phyloP scores from a whole-genome alignment of 2,797 vertebrate species.

The Parauchenoglanis punctatus region DNA sequence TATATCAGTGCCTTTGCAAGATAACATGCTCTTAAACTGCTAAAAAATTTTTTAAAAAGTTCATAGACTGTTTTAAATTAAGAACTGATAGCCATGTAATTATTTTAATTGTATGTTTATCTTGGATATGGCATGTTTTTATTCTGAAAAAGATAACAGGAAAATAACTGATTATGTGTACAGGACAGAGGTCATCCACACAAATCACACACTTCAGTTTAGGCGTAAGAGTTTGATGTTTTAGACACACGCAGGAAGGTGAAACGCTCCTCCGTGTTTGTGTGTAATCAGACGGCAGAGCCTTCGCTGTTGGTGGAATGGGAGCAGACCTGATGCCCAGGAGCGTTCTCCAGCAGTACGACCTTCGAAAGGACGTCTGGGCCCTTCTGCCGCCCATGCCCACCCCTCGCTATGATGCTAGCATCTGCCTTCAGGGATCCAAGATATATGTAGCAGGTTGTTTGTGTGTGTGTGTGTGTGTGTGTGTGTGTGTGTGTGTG shows the following conservation, averaged over 20 bases:
- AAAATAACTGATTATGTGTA: not conserved
- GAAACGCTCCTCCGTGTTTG: slow-evolving; percentile 17
- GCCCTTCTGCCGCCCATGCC: slow-evolving; percentile 91
- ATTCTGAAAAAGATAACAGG: not conserved
- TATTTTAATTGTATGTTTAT: not conserved
- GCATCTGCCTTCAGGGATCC: slow-evolving; percentile 83
- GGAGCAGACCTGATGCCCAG: slow-evolving; percentile 89
- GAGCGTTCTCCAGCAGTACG: slow-evolving; percentile 91
- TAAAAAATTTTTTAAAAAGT: too few relatives aligned
- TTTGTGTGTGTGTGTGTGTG: slow-evolving; percentile 34
- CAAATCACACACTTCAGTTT: not conserved
- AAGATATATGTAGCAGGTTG: slow-evolving; percentile 95
- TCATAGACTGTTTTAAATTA: not conserved
- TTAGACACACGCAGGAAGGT: slow-evolving; percentile 1
- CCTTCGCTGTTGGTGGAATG: slow-evolving; percentile 92
- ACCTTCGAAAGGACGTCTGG: slow-evolving; percentile 95
- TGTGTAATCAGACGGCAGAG: slow-evolving; percentile 81
- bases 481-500: not conserved
- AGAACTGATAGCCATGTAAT: not conserved
- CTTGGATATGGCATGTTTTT: not conserved
- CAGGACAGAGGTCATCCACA: not conserved
- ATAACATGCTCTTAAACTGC: not conserved
- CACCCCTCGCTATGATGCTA: slow-evolving; percentile 90
- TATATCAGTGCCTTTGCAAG: not conserved
- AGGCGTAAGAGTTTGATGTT: not conserved